Percentiles rank a stretch among this genome's conserved stretches.
Evolutionary conservation across 2,113 vertebrate species (phyloP).

Genomic region (Scartelaos histophorus): DNA sequence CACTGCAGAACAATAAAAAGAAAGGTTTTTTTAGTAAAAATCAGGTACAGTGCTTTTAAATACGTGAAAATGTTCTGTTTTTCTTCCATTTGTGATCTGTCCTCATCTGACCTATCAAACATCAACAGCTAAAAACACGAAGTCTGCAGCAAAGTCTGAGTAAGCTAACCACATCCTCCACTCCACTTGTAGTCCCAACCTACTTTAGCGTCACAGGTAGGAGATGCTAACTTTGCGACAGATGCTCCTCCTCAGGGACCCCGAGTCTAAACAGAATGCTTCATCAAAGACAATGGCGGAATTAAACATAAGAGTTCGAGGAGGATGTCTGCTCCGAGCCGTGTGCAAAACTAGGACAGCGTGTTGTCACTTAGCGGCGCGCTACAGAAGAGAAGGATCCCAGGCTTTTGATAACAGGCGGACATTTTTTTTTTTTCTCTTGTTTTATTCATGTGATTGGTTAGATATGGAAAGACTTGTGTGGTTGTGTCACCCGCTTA

Average conservation of each 20-base stretch:
- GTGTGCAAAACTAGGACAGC: constrained; percentile 58
- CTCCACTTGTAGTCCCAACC: constrained; percentile 45
- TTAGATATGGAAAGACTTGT: not conserved
- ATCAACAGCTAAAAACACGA: not conserved
- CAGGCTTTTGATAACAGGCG: not conserved
- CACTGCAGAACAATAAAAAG: no score
- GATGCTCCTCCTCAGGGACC: constrained; percentile 42
- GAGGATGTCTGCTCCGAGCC: constrained; percentile 45
- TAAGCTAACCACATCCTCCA: not conserved
- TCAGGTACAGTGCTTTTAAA: no score
- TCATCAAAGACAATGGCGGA: constrained; percentile 71
- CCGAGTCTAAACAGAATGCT: constrained; percentile 66
- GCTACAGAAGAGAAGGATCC: constrained; percentile 7
- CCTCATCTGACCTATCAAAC: not conserved
- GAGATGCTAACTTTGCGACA: constrained; percentile 48
- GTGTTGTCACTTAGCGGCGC: constrained; percentile 37
- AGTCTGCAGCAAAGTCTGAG: not conserved
- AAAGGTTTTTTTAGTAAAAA: no score
- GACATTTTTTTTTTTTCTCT: not conserved
- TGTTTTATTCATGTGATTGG: not conserved
- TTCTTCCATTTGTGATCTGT: no score
- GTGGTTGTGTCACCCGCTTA: not conserved
- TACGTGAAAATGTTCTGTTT: no score
- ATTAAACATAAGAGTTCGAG: constrained; percentile 65
- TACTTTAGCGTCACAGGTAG: constrained; percentile 50